Evolutionary conservation across 1,140 invertebrate species (phyloP).

Genomic region (Atta colombica): DNA sequence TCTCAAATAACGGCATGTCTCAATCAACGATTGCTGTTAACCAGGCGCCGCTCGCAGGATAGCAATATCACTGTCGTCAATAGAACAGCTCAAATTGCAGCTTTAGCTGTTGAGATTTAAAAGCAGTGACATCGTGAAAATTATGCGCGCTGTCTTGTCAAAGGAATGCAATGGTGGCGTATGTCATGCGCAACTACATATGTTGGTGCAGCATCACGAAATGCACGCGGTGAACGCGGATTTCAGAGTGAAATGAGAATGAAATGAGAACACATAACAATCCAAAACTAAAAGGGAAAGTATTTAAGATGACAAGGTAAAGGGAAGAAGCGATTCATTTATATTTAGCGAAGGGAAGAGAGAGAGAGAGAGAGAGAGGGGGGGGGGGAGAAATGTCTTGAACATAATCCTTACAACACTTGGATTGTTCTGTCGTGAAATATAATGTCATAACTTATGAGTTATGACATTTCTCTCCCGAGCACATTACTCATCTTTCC

Average conservation of each 20-base stretch:
- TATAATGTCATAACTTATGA: slow-evolving; percentile 74
- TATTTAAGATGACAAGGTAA: background rate
- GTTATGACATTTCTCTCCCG: slow-evolving; percentile 37
- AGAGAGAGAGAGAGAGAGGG: background rate
- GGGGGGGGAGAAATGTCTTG: background rate
- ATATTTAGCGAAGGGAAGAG: slow-evolving; percentile 24
- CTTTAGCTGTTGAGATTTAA: slow-evolving; percentile 29
- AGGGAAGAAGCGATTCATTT: background rate
- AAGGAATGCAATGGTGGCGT: slow-evolving; percentile 65
- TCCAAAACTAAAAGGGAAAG: background rate
- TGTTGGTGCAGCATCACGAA: background rate
- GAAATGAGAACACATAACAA: background rate
- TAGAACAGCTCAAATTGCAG: slow-evolving; percentile 16
- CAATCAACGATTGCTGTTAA: slow-evolving; percentile 73
- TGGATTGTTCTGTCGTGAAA: slow-evolving; percentile 76
- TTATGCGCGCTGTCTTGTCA: slow-evolving; percentile 72
- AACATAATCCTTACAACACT: slow-evolving; percentile 35
- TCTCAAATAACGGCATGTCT: slow-evolving; percentile 67
- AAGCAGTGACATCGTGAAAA: slow-evolving; percentile 54
- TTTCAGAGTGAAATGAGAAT: slow-evolving; percentile 2
- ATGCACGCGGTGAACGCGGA: slow-evolving; percentile 6
- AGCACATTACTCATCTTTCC: slow-evolving; percentile 47
- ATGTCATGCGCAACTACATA: slow-evolving; percentile 24
- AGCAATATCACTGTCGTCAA: slow-evolving; percentile 75
- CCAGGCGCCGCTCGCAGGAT: slow-evolving; percentile 26